Base-by-base conservation (phyloP, 2,888 invertebrate genomes). In the Brachyptera risi region DNA sequence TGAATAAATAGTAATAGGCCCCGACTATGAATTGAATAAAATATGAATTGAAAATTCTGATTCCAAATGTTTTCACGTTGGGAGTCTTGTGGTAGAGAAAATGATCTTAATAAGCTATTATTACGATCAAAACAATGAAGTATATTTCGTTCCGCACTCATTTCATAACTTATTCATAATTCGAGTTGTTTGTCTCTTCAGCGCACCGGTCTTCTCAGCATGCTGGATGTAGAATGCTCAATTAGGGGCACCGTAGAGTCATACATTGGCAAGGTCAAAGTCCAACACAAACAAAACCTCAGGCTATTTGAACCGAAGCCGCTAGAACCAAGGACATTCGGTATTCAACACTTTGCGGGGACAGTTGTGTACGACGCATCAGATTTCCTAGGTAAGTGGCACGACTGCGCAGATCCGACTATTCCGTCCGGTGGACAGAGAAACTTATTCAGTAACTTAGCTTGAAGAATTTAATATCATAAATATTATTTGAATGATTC, bases 191-290 rank as follows among this genome's bases (percentile, higher is more conserved):
- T 24, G 15, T 44, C 15, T 63, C 67, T 67, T 24, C 71, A 84
- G 81, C 85, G 94, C 67, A 94, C 92, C 13, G 96, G 96, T 3
- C 79, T 96, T 68, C 79, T 96, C 64, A 94, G 92, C 69, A 90
- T 95, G 85, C 78, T 96, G 66, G 96, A 96, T 77, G 91, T 90
- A 4, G 95, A 95, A 76, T 92, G 93, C 73, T 90, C 92, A 3
- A 88, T 92, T 60, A 79, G 88, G 9, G 90, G 90, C 37, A 86
- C 86, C 0, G 86, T 88, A 0, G 91, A 90, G 73, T 85, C 87
- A 69, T 87, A 93, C 79, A 83, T 87, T 68, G 82, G 89, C 71
- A 90, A 90, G 77, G 84, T 91, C 62, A 86, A 86, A 74, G 83
- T 82, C 5, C 90, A 93, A 75, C 92, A 92, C 72, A 85, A 87